phyloP scores from a whole-genome alignment of 2,113 vertebrate species.

The Esox niger region DNA sequence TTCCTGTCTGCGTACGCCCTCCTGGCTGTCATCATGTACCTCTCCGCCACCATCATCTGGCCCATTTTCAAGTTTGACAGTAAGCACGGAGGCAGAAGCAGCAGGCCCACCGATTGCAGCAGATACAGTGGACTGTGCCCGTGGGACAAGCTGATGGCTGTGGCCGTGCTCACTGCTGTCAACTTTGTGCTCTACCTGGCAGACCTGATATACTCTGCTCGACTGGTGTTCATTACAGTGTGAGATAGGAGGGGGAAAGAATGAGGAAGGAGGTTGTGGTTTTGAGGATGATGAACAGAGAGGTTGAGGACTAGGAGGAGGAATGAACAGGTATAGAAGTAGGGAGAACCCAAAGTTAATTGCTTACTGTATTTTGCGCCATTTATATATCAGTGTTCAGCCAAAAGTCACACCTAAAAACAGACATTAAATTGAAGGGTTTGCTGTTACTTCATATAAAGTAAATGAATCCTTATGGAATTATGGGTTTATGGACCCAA shows the following conservation, averaged over 20 bases:
- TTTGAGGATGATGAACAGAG: background rate
- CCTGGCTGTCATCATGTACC: constrained; percentile 79
- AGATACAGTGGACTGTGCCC: background rate
- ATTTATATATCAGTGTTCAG: constrained; percentile 26
- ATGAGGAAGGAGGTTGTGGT: background rate
- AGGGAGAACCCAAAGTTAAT: constrained; percentile 10
- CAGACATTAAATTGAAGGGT: background rate
- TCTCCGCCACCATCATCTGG: constrained; percentile 82
- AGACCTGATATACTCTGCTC: constrained; percentile 82
- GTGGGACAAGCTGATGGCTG: constrained; percentile 77
- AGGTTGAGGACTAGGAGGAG: constrained; percentile 6
- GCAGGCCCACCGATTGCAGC: constrained; percentile 23
- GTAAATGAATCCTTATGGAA: background rate
- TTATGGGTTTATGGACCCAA: background rate
- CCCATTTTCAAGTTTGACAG: constrained; percentile 82
- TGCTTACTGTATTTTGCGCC: constrained; percentile 26
- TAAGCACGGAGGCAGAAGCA: constrained; percentile 40
- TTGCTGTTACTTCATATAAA: constrained; percentile 4
- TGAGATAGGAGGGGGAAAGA: constrained; percentile 42
- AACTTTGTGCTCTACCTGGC: constrained; percentile 85
- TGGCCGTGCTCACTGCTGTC: constrained; percentile 77
- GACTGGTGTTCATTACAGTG: constrained; percentile 78
- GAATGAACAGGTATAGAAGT: background rate
- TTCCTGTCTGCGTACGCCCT: constrained; percentile 81
- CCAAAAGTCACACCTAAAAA: constrained; percentile 8